phyloP scores from a whole-genome alignment of 1,140 invertebrate species.

The Atta texana region DNA sequence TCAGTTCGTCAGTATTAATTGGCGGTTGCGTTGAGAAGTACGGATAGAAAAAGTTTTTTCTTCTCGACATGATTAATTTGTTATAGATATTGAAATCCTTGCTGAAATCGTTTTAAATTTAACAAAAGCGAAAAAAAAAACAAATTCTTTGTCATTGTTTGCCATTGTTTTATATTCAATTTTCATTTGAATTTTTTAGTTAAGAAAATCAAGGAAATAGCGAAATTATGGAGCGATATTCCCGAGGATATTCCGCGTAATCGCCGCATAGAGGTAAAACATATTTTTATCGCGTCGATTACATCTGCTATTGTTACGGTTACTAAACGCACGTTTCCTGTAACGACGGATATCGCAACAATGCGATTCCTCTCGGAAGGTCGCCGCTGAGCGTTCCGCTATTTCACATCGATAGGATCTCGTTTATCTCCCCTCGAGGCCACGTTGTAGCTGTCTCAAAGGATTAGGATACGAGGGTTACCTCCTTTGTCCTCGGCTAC shows the following conservation, averaged over 20 bases:
- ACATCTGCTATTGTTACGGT: slow-evolving; percentile 41
- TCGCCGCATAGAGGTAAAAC: slow-evolving; percentile 10
- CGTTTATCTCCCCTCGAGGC: slow-evolving; percentile 53
- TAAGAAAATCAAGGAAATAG: neutral
- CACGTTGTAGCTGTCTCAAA: slow-evolving; percentile 49
- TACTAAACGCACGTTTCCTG: slow-evolving; percentile 52
- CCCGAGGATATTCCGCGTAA: neutral
- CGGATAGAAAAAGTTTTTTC: neutral
- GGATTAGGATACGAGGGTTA: slow-evolving; percentile 57
- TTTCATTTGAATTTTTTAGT: neutral
- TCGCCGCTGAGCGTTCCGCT: slow-evolving; percentile 49
- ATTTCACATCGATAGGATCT: slow-evolving; percentile 62
- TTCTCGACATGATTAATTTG: slow-evolving; percentile 2
- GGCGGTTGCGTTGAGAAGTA: slow-evolving; percentile 2
- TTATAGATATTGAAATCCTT: neutral
- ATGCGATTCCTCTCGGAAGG: slow-evolving; percentile 51
- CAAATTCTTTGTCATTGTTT: neutral
- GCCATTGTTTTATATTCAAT: neutral
- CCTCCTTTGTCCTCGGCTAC: slow-evolving; percentile 39
- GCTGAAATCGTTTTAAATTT: slow-evolving; percentile 26
- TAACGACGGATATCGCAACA: slow-evolving; percentile 53
- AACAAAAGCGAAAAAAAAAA: neutral
- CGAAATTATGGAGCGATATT: neutral
- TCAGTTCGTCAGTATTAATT: slow-evolving; percentile 31
- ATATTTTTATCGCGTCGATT: slow-evolving; percentile 18